phyloP scores from a whole-genome alignment of 1,140 invertebrate species.

The Polypedilum pembai region DNA sequence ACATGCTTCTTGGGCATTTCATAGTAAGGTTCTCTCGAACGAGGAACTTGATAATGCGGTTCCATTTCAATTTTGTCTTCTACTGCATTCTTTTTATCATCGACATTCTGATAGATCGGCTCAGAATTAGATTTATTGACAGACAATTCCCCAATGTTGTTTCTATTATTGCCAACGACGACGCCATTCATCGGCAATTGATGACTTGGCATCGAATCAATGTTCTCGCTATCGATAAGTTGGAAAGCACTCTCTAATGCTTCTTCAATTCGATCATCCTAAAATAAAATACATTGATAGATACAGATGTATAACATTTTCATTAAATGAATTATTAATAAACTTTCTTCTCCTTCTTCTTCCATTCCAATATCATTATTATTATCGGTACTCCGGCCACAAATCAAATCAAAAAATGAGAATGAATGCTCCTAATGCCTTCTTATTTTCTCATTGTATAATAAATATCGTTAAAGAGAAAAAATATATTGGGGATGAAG shows the following conservation, averaged over 20 bases:
- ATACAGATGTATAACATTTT: not conserved
- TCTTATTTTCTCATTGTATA: no score
- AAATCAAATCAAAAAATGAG: no score
- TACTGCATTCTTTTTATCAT: conserved; percentile 23
- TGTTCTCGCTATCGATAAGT: conserved; percentile 49
- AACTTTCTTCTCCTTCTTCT: not conserved
- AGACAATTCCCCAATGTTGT: not conserved
- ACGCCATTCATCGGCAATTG: not conserved
- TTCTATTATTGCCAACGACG: conserved; percentile 4
- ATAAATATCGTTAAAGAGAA: no score
- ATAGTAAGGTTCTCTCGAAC: conserved; percentile 41
- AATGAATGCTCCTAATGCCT: no score
- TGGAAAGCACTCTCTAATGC: conserved; percentile 53
- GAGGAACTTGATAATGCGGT: conserved; percentile 42
- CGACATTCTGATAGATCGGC: conserved; percentile 43
- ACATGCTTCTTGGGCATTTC: conserved; percentile 40
- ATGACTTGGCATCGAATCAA: conserved; percentile 26
- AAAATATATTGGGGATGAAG: no score
- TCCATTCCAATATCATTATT: no score
- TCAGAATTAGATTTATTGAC: conserved; percentile 31
- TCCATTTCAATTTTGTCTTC: conserved; percentile 30
- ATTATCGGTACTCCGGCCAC: no score
- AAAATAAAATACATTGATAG: conserved; percentile 10
- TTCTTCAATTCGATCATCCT: conserved; percentile 41
- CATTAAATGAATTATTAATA: conserved; percentile 10